Evolutionary conservation across 2,888 invertebrate species (phyloP), one percentile per base, ranked within the genome.

Genomic region (Trisateles emortualis): DNA sequence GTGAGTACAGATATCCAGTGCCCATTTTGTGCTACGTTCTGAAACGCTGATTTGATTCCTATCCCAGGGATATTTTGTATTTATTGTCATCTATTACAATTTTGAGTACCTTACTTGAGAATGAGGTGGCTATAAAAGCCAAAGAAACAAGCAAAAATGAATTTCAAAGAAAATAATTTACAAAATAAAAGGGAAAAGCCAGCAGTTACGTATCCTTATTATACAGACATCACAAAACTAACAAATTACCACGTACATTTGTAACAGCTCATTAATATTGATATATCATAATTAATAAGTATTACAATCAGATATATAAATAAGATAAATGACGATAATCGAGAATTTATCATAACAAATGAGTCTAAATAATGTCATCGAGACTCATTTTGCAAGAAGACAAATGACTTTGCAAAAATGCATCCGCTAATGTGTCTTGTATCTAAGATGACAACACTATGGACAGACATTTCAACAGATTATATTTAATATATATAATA

Each of bases 331-430:
- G 2, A 11, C n/a, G 5, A 19, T 9, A 22, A 8, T 24, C 39
- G 11, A 29, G 14, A 41, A 9, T 9, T 30, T 30, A n/a, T 8
- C 5, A 17, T n/a, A 30, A 42, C 17, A 13, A 24, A 39, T 24
- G 1, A 24, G 10, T 39, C n/a, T 32, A 38, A 1, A n/a, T 36
- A 10, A 10, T 36, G 17, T 36, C 36, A 8, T 30, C 16, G 17
- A 2, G 1, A 17, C n/a, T 0, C 17, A 8, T 50, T 38, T 38
- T 32, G 50, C 17, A 54, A 52, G 19, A 13, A 33, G 64, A 49
- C 29, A 52, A 39, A 48, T 64, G 35, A 32, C 30, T 17, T 61
- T 47, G 51, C 52, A 51, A 68, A 68, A 52, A 33, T 64, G 52
- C 43, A 57, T 55, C 46, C 16, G 10, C 14, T 4, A n/a, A n/a